Conservation (phyloP, 2,113 vertebrate genomes). For the Leucoraja erinaceus region DNA sequence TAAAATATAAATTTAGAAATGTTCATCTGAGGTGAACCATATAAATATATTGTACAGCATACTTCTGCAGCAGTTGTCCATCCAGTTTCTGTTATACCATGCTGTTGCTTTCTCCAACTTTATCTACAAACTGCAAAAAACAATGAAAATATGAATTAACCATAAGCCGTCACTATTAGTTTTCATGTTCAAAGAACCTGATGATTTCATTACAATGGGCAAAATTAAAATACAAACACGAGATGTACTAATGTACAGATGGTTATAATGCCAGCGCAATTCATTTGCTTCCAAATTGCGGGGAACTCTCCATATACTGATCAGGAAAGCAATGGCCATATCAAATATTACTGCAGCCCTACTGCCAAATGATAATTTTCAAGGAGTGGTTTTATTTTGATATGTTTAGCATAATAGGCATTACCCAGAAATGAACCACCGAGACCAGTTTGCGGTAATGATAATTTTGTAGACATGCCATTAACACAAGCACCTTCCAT, state of each 20-base stretch:
- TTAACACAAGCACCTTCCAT: background rate
- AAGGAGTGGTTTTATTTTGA: background rate
- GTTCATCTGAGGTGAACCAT: conserved; percentile 62
- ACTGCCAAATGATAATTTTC: background rate
- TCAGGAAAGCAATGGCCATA: background rate
- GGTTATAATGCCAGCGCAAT: background rate
- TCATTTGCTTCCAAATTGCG: background rate
- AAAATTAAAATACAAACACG: background rate
- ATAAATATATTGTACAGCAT: conserved; percentile 63
- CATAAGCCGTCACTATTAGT: background rate
- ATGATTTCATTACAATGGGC: background rate
- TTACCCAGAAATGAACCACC: background rate
- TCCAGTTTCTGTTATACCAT: conserved; percentile 81
- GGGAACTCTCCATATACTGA: background rate
- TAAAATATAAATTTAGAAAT: conserved; percentile 63
- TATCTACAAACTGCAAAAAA: conserved; percentile 80
- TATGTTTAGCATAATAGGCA: background rate
- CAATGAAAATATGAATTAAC: conserved; percentile 41
- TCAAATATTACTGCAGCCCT: background rate
- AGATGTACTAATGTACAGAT: too few species aligned
- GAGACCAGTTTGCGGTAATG: background rate
- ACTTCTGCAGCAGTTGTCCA: conserved; percentile 60
- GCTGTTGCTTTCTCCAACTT: conserved; percentile 88
- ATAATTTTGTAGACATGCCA: background rate
- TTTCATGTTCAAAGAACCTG: background rate